These are phyloP conservation scores for Danaus plexippus DNA, from an alignment of 1,140 invertebrate genomes.

Conservation along the genomic window DNA sequence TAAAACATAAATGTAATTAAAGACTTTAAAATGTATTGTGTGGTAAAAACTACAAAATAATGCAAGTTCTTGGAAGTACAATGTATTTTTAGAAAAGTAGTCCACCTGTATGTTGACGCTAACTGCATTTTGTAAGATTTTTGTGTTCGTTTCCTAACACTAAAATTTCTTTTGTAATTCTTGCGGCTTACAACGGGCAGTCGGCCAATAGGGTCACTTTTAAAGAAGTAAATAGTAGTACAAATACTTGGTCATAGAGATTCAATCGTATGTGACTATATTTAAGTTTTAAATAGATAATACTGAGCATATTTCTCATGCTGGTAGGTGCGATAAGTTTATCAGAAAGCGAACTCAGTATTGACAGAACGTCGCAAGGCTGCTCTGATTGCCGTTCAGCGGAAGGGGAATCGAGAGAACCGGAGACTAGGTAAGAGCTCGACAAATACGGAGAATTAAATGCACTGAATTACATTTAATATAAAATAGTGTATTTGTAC, in stretches of 20 bases:
- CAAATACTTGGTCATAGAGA: not conserved
- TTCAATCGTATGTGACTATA: too few relatives aligned
- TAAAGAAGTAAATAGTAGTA: constrained; percentile 53
- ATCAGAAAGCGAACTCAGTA: constrained; percentile 60
- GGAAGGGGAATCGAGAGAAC: constrained; percentile 52
- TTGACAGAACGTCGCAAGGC: constrained; percentile 63
- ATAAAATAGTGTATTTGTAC: constrained; percentile 10
- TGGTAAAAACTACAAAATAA: constrained; percentile 41
- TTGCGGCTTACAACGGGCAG: constrained; percentile 44
- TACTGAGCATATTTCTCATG: too few relatives aligned
- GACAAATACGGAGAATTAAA: constrained; percentile 13
- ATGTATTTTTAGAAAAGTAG: constrained; percentile 36
- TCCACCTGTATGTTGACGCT: constrained; percentile 55
- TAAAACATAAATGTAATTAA: too few relatives aligned
- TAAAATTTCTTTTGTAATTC: constrained; percentile 52
- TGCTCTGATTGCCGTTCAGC: constrained; percentile 63
- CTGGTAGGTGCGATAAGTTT: constrained; percentile 57
- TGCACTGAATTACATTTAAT: constrained; percentile 4
- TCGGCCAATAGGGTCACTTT: constrained; percentile 57
- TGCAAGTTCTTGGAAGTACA: constrained; percentile 36
- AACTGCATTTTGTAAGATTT: constrained; percentile 63
- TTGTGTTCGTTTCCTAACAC: constrained; percentile 52
- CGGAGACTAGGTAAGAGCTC: constrained; percentile 44
- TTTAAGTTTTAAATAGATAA: too few relatives aligned
- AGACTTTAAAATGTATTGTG: too few relatives aligned